Percentiles rank a stretch among this genome's conserved stretches.
Conservation (phyloP, 2,797 vertebrate genomes). For the Acrocephalus scirpaceus region DNA sequence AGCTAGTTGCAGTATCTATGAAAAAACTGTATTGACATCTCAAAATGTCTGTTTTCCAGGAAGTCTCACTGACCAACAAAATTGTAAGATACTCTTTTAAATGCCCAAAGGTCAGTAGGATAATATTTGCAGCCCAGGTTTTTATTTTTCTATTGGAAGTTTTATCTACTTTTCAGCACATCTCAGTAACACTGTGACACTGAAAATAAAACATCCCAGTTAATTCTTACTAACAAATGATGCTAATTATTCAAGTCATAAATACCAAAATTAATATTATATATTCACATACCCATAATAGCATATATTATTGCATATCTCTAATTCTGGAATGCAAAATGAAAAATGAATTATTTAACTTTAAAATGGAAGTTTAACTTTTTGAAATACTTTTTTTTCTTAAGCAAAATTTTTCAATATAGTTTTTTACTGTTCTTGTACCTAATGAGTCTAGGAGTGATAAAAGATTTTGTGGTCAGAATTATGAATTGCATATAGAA, state of each 20-base stretch:
- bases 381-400: neutral
- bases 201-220: neutral
- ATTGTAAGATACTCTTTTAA: neutral
- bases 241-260: neutral
- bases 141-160: neutral
- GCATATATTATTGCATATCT: neutral
- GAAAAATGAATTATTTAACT: neutral
- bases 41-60: neutral
- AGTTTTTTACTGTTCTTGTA: neutral
- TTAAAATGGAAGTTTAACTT: neutral
- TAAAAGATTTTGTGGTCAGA: neutral
- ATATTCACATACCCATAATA: neutral
- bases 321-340: neutral
- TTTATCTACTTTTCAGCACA: neutral
- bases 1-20: neutral
- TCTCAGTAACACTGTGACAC: neutral
- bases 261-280: neutral
- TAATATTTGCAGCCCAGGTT: neutral
- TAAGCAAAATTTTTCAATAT: neutral
- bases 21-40: neutral
- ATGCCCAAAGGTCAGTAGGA: neutral
- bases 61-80: neutral
- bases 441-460: neutral
- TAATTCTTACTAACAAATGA: neutral
- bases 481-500: neutral